Conservation (phyloP, 2,888 invertebrate species). For the Chymomyza fuscimana region DNA sequence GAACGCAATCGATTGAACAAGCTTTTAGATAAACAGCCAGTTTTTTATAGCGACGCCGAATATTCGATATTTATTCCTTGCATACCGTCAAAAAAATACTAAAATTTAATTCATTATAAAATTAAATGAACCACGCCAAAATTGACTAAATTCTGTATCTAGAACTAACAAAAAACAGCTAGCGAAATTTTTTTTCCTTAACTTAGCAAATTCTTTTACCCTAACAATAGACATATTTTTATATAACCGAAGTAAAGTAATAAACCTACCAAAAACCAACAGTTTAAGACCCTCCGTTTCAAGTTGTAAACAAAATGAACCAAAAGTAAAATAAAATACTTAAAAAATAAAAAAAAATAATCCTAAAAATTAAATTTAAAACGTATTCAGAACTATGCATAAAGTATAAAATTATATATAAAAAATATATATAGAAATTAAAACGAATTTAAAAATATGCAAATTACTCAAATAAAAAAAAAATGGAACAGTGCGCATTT, state of each 20-base stretch:
- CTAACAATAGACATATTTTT: constrained; percentile 58
- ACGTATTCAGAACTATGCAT: constrained; percentile 7
- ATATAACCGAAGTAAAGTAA: constrained; percentile 40
- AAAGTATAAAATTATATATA: constrained; percentile 25
- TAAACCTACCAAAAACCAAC: constrained; percentile 58
- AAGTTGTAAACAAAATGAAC: constrained; percentile 72
- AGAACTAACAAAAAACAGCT: neutral
- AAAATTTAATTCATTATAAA: too few relatives aligned
- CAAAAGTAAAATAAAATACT: constrained; percentile 53
- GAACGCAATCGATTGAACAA: too few relatives aligned
- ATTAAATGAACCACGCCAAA: too few relatives aligned
- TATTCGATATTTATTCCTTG: too few relatives aligned
- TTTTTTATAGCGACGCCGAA: too few relatives aligned
- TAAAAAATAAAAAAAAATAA: neutral
- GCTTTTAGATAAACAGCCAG: too few relatives aligned
- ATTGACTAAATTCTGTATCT: neutral
- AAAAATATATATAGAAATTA: constrained; percentile 28
- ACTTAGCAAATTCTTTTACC: constrained; percentile 19
- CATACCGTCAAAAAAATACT: too few relatives aligned
- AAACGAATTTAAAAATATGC: constrained; percentile 51
- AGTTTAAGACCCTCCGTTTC: constrained; percentile 72
- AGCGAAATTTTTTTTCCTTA: neutral
- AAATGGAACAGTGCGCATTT: neutral
- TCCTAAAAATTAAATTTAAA: constrained; percentile 3
- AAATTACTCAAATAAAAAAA: constrained; percentile 23